These are phyloP conservation scores for Panzeria rudis DNA, from an alignment of 2,888 invertebrate genomes.

Conservation along the genomic window DNA sequence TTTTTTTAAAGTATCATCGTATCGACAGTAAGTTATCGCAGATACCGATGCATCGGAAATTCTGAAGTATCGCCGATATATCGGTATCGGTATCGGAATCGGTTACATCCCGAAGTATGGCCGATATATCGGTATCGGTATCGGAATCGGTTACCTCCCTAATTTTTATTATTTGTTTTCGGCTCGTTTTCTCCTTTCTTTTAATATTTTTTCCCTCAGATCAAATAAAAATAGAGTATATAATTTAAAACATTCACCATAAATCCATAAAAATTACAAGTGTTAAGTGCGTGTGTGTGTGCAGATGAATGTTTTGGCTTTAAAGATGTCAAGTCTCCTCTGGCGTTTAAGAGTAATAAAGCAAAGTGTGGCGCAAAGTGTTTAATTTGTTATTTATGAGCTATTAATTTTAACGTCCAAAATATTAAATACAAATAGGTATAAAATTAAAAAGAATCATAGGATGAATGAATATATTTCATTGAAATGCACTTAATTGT, in stretches of 20 bases:
- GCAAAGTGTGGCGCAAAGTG: slow-evolving; percentile 77
- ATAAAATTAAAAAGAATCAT: background rate
- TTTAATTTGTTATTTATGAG: slow-evolving; percentile 80
- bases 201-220: slow-evolving; percentile 11
- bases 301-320: slow-evolving; percentile 16
- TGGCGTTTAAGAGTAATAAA: slow-evolving; percentile 65
- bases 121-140: too few species aligned
- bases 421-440: slow-evolving; percentile 41
- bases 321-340: slow-evolving; percentile 67
- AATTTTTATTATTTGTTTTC: slow-evolving; percentile 56
- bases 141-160: too few species aligned
- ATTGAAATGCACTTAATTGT: slow-evolving; percentile 31
- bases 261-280: slow-evolving; percentile 65
- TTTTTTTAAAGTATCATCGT: too few species aligned
- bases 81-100: too few species aligned
- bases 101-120: too few species aligned
- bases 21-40: too few species aligned
- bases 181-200: slow-evolving; percentile 22
- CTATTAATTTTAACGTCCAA: slow-evolving; percentile 79
- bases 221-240: slow-evolving; percentile 37
- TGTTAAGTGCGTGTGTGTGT: slow-evolving; percentile 12
- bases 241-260: slow-evolving; percentile 60
- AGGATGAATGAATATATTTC: slow-evolving; percentile 28
- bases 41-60: too few species aligned
- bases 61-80: too few species aligned